A percentile compares a stretch with the other conserved stretches of the same genome.
These are phyloP conservation scores for Lasioglossum lativentre DNA, from an alignment of 2,888 invertebrate species.

Conservation along the genomic window DNA sequence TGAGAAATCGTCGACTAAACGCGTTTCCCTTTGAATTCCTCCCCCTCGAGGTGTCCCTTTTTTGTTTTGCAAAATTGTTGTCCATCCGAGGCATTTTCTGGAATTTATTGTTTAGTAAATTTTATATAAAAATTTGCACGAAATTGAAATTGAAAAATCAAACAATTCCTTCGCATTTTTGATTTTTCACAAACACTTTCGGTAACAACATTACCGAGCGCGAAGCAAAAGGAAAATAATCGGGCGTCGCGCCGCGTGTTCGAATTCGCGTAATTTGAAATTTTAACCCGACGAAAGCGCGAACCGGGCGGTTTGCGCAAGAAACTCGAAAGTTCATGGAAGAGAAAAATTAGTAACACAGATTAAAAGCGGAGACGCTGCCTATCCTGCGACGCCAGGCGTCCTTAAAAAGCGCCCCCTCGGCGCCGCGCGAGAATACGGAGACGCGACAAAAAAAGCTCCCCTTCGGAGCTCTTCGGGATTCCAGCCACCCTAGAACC, in stretches of 20 bases:
- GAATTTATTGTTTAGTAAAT: not conserved
- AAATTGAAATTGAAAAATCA: no score
- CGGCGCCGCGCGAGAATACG: conserved; percentile 76
- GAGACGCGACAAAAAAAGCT: conserved; percentile 75
- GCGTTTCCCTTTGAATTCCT: not conserved
- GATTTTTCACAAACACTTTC: not conserved
- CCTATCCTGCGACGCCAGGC: conserved; percentile 56
- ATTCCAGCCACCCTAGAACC: conserved; percentile 65
- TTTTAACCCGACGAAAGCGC: not conserved
- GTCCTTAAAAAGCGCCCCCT: conserved; percentile 76
- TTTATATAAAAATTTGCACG: no score
- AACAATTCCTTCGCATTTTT: no score
- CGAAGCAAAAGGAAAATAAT: not conserved
- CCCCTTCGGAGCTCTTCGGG: conserved; percentile 60
- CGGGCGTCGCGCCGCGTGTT: not conserved
- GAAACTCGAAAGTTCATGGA: conserved; percentile 10
- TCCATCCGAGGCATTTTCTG: not conserved
- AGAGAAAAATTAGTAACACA: conserved; percentile 45
- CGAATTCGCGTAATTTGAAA: not conserved
- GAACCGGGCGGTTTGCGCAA: not conserved
- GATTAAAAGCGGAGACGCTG: conserved; percentile 39
- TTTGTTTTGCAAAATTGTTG: not conserved
- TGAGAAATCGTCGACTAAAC: not conserved
- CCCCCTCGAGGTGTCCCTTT: not conserved
- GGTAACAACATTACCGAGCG: not conserved